Percentiles rank a stretch among this genome's conserved stretches.
Evolutionary conservation across 2,888 invertebrate species (phyloP).

Genomic region (Oscheius myriophilus): DNA sequence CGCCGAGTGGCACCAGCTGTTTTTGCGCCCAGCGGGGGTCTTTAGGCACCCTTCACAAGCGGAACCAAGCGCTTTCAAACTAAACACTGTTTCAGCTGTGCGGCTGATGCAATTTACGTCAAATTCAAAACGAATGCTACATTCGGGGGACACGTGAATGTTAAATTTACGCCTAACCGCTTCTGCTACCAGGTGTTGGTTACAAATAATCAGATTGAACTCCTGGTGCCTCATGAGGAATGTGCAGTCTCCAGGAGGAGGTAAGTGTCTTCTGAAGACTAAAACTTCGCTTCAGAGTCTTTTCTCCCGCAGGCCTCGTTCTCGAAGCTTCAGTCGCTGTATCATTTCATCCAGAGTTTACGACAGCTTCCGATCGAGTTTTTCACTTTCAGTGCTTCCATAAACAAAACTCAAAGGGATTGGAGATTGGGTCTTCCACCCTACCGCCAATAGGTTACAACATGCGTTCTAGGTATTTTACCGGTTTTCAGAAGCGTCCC

Average conservation of each 20-base stretch:
- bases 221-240: slow-evolving; percentile 65
- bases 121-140: slow-evolving; percentile 61
- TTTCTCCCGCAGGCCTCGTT: slow-evolving; percentile 56
- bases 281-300: slow-evolving; percentile 33
- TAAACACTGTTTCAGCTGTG: slow-evolving; percentile 55
- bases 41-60: too few species aligned
- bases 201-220: slow-evolving; percentile 66
- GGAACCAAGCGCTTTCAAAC: too few species aligned
- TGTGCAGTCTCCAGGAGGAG: slow-evolving; percentile 55
- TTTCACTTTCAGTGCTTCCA: slow-evolving; percentile 61
- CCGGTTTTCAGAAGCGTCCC: slow-evolving; percentile 17
- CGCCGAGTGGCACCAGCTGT: too few species aligned
- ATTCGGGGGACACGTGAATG: slow-evolving; percentile 60
- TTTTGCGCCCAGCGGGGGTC: too few species aligned
- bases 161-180: slow-evolving; percentile 59
- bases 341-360: slow-evolving; percentile 63
- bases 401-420: slow-evolving; percentile 31
- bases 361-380: slow-evolving; percentile 58
- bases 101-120: slow-evolving; percentile 65
- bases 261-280: slow-evolving; percentile 21
- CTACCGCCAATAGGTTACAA: slow-evolving; percentile 16
- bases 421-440: slow-evolving; percentile 29
- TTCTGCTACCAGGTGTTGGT: slow-evolving; percentile 64
- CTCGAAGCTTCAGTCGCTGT: slow-evolving; percentile 57
- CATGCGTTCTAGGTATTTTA: too few species aligned